Conservation (phyloP, 2,113 vertebrate genomes). For the Asarcornis scutulata region DNA sequence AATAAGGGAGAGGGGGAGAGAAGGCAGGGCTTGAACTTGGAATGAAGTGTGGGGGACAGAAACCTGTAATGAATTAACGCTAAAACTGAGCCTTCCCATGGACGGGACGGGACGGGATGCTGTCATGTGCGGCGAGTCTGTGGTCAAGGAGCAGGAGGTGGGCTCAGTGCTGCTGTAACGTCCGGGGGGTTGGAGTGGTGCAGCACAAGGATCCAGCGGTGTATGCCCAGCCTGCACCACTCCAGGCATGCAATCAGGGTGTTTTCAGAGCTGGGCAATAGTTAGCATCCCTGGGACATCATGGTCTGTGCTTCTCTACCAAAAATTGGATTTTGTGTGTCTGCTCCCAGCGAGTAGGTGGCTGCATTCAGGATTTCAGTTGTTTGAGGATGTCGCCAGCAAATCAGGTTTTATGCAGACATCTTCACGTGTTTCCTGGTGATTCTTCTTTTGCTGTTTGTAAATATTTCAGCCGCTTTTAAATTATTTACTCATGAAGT, state of each 20-base stretch:
- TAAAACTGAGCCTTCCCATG: not conserved
- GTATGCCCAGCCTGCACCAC: not conserved
- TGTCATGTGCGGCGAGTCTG: not conserved
- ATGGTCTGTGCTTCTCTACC: not conserved
- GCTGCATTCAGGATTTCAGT: not conserved
- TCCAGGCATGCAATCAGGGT: not conserved
- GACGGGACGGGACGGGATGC: not conserved
- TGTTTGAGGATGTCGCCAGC: not conserved
- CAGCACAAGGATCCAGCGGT: not conserved
- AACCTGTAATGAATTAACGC: not conserved
- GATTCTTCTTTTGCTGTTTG: not conserved
- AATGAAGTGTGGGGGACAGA: not conserved
- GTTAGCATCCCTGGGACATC: not conserved
- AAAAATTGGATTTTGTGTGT: not conserved
- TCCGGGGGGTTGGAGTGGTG: not conserved
- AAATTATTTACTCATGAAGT: slow-evolving; percentile 51
- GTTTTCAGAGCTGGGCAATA: not conserved
- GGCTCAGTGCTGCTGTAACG: fast-evolving
- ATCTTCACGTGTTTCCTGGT: not conserved
- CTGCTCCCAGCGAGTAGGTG: not conserved
- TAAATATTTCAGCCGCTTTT: slow-evolving; percentile 24
- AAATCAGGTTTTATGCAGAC: not conserved
- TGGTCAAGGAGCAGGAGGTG: not conserved
- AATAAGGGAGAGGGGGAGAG: not conserved
- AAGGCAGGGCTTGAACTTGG: not conserved